Conservation (phyloP, 23 tunicate genomes). For the Diplosoma virens region DNA sequence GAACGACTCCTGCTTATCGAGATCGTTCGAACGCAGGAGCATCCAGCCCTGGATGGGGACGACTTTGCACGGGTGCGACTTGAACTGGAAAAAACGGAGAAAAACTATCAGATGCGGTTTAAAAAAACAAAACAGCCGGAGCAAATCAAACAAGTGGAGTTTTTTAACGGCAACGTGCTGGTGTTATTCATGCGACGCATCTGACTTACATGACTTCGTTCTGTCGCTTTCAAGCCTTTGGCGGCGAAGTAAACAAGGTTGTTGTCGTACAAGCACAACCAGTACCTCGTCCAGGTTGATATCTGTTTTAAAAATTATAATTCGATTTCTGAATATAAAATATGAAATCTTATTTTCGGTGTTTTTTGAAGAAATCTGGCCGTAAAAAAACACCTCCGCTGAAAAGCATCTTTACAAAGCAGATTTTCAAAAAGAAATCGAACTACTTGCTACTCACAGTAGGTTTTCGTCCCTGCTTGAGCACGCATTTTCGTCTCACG, state of each 20-base stretch:
- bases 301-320: conserved; percentile 33
- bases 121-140: background rate
- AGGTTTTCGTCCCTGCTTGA: conserved; percentile 74
- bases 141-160: no score
- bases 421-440: background rate
- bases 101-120: background rate
- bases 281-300: conserved; percentile 63
- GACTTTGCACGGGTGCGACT: conserved; percentile 57
- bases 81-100: conserved; percentile 46
- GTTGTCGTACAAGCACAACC: conserved; percentile 51
- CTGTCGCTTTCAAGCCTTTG: conserved; percentile 37
- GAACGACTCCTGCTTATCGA: conserved; percentile 39
- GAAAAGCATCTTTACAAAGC: background rate
- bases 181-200: no score
- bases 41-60: conserved; percentile 63
- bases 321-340: no score
- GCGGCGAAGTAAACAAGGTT: conserved; percentile 51
- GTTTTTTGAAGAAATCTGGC: no score
- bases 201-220: conserved; percentile 68
- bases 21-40: conserved; percentile 63
- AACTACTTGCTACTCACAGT: conserved; percentile 43
- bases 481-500: conserved; percentile 65
- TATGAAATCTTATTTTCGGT: no score
- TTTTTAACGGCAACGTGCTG: no score
- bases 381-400: no score